Evolutionary conservation across 2,797 vertebrate genomes (phyloP).

Genomic region (Novumbra hubbsi): DNA sequence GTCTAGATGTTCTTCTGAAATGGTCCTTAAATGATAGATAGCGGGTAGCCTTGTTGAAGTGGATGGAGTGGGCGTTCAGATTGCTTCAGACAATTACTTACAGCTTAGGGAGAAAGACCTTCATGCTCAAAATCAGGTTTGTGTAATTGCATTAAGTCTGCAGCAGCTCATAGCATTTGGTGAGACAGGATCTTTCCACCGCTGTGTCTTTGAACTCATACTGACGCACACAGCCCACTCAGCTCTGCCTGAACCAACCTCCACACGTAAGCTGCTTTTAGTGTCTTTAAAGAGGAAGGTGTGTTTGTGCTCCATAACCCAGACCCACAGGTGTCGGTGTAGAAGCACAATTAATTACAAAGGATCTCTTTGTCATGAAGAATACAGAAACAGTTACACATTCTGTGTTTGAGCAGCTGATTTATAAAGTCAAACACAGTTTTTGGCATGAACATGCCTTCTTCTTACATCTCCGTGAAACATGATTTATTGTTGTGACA

Average conservation of each 20-base stretch:
- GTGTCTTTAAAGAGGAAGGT: background rate
- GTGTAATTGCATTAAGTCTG: constrained; percentile 12
- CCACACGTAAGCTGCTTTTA: background rate
- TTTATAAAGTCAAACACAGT: background rate
- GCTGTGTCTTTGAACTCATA: background rate
- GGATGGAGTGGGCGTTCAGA: constrained; percentile 2
- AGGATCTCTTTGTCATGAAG: background rate
- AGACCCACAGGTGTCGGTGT: background rate
- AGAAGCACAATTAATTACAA: background rate
- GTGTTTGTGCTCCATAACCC: background rate
- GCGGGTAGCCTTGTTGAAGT: background rate
- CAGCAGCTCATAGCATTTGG: background rate
- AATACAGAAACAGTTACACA: background rate
- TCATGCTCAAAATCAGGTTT: background rate
- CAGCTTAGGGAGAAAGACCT: background rate
- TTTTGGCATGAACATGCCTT: too few species aligned
- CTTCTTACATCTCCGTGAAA: too few species aligned
- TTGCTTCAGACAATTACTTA: constrained; percentile 20
- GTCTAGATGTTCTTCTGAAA: constrained; percentile 13
- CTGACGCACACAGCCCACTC: background rate
- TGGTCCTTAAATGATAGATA: constrained; percentile 3
- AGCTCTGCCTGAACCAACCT: background rate
- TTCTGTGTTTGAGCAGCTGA: background rate
- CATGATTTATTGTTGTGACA: too few species aligned
- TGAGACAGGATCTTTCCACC: background rate